Conservation (phyloP, 1,140 invertebrate genomes). For the Stenopsyche tienmushanensis region DNA sequence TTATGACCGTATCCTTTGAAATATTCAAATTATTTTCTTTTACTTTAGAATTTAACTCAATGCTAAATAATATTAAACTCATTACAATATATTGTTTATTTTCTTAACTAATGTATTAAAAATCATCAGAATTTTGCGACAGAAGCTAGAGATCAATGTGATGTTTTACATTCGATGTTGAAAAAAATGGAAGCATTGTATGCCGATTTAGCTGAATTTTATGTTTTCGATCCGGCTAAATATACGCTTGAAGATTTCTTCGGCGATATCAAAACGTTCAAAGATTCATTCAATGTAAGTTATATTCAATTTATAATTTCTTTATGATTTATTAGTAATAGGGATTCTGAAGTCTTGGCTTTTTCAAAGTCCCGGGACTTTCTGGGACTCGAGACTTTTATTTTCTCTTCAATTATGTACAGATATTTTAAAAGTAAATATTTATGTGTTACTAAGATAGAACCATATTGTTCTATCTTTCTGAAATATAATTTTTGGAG, state of each 20-base stretch:
- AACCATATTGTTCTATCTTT: too few species aligned
- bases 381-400: too few species aligned
- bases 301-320: slow-evolving; percentile 4
- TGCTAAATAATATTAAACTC: too few species aligned
- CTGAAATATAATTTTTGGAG: too few species aligned
- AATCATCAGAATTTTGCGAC: slow-evolving; percentile 65
- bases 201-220: slow-evolving; percentile 85
- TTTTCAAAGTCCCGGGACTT: too few species aligned
- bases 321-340: neutral
- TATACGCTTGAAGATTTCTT: slow-evolving; percentile 97
- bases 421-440: too few species aligned
- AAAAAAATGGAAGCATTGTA: slow-evolving; percentile 90
- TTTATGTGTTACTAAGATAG: too few species aligned
- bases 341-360: too few species aligned
- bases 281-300: slow-evolving; percentile 85
- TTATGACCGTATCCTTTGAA: slow-evolving; percentile 73
- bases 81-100: slow-evolving; percentile 3
- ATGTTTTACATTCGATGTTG: slow-evolving; percentile 89
- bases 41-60: too few species aligned
- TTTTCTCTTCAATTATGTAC: too few species aligned
- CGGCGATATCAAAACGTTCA: slow-evolving; percentile 92
- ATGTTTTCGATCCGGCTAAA: slow-evolving; percentile 89
- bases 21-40: neutral
- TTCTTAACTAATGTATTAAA: slow-evolving; percentile 22
- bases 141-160: slow-evolving; percentile 82